These are phyloP conservation scores for Parnassius orleans DNA, from an alignment of 2,888 invertebrate genomes.

Conservation along the genomic window DNA sequence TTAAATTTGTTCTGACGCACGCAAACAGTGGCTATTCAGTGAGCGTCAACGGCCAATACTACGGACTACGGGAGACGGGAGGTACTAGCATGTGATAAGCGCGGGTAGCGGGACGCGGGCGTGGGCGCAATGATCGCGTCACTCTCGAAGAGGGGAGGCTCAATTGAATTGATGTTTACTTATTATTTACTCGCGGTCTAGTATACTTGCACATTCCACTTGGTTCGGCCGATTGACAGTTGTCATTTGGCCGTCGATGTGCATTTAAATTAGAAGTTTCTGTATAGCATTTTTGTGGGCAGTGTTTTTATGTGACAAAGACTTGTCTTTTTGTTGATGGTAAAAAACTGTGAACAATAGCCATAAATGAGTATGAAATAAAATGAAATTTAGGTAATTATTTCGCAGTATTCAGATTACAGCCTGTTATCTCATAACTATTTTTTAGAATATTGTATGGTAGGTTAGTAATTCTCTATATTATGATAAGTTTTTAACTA, in stretches of 20 bases:
- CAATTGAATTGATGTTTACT: slow-evolving; percentile 61
- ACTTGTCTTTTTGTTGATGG: slow-evolving; percentile 42
- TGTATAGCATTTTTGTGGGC: slow-evolving; percentile 55
- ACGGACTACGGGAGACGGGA: slow-evolving; percentile 3
- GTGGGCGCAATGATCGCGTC: slow-evolving; percentile 56
- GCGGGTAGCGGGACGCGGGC: slow-evolving; percentile 39
- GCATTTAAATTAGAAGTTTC: slow-evolving; percentile 67
- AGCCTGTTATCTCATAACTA: slow-evolving; percentile 7
- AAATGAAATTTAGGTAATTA: slow-evolving; percentile 74
- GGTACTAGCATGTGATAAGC: slow-evolving; percentile 31
- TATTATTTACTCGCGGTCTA: slow-evolving; percentile 65
- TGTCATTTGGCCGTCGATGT: slow-evolving; percentile 51
- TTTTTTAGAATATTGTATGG: slow-evolving; percentile 21
- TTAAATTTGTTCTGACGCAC: slow-evolving; percentile 55
- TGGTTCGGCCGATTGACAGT: slow-evolving; percentile 49
- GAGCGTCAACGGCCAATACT: slow-evolving; percentile 40
- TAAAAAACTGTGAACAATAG: slow-evolving; percentile 56
- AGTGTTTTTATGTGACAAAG: slow-evolving; percentile 54
- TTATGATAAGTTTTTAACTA: not conserved
- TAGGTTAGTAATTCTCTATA: slow-evolving; percentile 23
- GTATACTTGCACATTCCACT: slow-evolving; percentile 76
- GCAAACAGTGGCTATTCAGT: slow-evolving; percentile 49
- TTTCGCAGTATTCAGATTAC: slow-evolving; percentile 19
- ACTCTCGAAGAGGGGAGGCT: slow-evolving; percentile 60
- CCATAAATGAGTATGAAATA: slow-evolving; percentile 71